A percentile compares a stretch with the other conserved stretches of the same genome.
phyloP scores from a whole-genome alignment of 2,888 invertebrate species.

The Schrankia costaestrigalis region DNA sequence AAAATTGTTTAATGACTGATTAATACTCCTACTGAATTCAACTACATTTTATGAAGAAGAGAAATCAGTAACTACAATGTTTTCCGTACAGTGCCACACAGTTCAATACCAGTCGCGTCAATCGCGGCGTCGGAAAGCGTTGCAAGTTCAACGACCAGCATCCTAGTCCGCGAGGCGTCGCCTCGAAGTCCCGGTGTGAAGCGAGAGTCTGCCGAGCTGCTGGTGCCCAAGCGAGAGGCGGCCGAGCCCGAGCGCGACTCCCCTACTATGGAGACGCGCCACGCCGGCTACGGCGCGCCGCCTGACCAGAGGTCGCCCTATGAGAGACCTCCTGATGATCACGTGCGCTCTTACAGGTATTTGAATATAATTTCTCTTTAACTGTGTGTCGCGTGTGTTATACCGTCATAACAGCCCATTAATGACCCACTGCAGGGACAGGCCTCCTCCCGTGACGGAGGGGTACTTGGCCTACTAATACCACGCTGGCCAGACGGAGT shows the following conservation, averaged over 20 bases:
- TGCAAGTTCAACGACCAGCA: conserved; percentile 31
- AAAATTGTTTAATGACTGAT: too few species aligned
- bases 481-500: too few species aligned
- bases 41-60: too few species aligned
- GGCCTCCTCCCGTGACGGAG: too few species aligned
- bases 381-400: too few species aligned
- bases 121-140: conserved; percentile 31
- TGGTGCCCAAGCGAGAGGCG: conserved; percentile 86
- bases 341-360: conserved; percentile 80
- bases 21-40: too few species aligned
- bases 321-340: conserved; percentile 83
- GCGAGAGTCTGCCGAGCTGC: conserved; percentile 75
- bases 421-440: too few species aligned
- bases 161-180: conserved; percentile 52
- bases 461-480: too few species aligned
- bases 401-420: too few species aligned
- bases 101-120: conserved; percentile 39
- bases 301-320: conserved; percentile 85
- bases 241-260: conserved; percentile 85
- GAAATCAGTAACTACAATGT: not conserved
- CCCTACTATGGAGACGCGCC: conserved; percentile 86
- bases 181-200: conserved; percentile 72
- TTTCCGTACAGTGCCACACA: conserved; percentile 18
- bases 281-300: conserved; percentile 84
- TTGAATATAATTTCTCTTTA: not conserved